Percentiles rank a stretch among this genome's conserved stretches.
These are phyloP conservation scores for Drosophila repletoides DNA, from an alignment of 1,140 invertebrate species.

Conservation along the genomic window DNA sequence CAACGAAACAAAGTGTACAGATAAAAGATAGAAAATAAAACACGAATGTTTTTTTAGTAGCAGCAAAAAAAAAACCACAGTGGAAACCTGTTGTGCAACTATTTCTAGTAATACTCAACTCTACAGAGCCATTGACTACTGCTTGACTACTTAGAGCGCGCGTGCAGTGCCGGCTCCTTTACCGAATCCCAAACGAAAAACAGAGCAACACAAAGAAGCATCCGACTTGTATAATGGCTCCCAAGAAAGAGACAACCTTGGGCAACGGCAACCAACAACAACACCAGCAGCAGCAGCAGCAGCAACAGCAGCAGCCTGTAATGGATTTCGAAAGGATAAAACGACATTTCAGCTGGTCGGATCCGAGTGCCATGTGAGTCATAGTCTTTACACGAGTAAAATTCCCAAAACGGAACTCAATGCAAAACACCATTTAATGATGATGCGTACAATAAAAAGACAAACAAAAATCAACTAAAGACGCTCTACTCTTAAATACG, in stretches of 20 bases:
- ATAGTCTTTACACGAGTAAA: conserved; percentile 29
- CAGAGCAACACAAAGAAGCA: neutral
- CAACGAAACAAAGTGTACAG: conserved; percentile 41
- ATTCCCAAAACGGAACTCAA: conserved; percentile 42
- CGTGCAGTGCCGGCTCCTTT: conserved; percentile 30
- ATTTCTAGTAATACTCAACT: conserved; percentile 40
- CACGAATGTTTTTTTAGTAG: conserved; percentile 62
- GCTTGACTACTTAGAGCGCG: too few species aligned
- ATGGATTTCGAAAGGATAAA: conserved; percentile 79
- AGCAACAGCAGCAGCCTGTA: conserved; percentile 51
- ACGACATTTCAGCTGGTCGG: conserved; percentile 80
- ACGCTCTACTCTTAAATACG: neutral
- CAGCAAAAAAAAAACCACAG: conserved; percentile 18
- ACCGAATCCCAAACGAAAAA: neutral
- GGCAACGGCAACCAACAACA: conserved; percentile 41
- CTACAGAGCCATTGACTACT: conserved; percentile 34
- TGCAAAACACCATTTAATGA: conserved; percentile 17
- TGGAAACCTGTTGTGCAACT: conserved; percentile 74
- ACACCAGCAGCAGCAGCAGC: conserved; percentile 58
- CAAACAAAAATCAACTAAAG: neutral
- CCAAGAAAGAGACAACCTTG: conserved; percentile 77
- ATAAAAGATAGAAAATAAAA: conserved; percentile 47
- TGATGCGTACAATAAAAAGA: neutral
- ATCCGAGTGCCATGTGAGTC: conserved; percentile 81
- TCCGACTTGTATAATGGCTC: conserved; percentile 50